Conservation (phyloP, 1,140 invertebrate genomes). For the Drosophila bipectinata region DNA sequence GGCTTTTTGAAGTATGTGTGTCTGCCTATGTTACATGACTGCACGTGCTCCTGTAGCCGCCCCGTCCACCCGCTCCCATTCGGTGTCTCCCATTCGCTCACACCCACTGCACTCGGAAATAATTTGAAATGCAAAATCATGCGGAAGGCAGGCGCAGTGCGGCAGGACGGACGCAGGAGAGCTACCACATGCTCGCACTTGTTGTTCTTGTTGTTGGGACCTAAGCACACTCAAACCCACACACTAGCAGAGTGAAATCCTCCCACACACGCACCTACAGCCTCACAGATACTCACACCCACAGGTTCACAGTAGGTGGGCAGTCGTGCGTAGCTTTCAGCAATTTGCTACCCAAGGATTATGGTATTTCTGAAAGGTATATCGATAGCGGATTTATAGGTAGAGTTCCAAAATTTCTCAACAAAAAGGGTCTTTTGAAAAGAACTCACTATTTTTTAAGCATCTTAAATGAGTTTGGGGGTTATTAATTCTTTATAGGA, state of each 20-base stretch:
- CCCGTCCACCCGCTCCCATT: neutral
- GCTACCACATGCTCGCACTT: conserved; percentile 43
- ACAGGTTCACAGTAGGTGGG: conserved; percentile 18
- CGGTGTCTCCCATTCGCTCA: neutral
- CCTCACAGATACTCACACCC: conserved; percentile 15
- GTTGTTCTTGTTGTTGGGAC: conserved; percentile 21
- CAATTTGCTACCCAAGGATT: conserved; percentile 45
- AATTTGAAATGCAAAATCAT: conserved; percentile 81
- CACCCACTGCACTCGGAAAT: conserved; percentile 58
- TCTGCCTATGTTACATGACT: conserved; percentile 53
- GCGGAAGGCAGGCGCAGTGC: conserved; percentile 71
- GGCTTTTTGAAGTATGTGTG: conserved; percentile 67
- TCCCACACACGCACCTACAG: conserved; percentile 16
- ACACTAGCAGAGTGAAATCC: conserved; percentile 3
- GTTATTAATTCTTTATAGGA: too few relatives aligned
- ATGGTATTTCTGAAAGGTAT: neutral
- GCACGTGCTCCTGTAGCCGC: conserved; percentile 38
- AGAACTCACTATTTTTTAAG: neutral
- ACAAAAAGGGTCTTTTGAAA: too few relatives aligned
- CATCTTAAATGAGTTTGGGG: too few relatives aligned
- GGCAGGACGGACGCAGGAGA: conserved; percentile 47
- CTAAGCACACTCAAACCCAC: conserved; percentile 31
- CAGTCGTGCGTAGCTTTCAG: conserved; percentile 49
- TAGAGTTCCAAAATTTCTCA: too few relatives aligned
- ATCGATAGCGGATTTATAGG: neutral